Percentiles rank a stretch among this genome's conserved stretches.
phyloP scores from a whole-genome alignment of 1,140 invertebrate genomes.

The Acromyrmex heyeri region DNA sequence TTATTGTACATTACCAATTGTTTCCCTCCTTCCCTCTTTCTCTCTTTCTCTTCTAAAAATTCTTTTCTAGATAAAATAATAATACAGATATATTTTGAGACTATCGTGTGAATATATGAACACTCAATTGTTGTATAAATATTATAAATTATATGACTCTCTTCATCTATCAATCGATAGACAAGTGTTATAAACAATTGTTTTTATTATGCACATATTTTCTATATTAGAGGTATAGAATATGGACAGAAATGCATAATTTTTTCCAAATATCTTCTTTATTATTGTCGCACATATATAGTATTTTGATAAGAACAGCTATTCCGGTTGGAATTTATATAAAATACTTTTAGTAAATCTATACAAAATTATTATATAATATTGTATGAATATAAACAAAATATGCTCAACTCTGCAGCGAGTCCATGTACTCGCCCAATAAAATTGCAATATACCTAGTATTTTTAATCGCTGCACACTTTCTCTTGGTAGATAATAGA shows the following conservation, averaged over 20 bases:
- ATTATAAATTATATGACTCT: neutral
- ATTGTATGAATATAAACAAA: constrained; percentile 26
- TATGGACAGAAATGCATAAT: neutral
- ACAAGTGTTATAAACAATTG: neutral
- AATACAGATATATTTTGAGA: neutral
- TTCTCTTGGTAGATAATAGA: constrained; percentile 5
- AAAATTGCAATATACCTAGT: constrained; percentile 25
- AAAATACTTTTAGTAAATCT: constrained; percentile 45
- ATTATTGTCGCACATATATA: constrained; percentile 35
- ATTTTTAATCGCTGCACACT: constrained; percentile 24
- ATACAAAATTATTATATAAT: constrained; percentile 32
- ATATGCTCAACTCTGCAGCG: constrained; percentile 31
- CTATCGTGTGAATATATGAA: neutral
- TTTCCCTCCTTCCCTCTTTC: neutral
- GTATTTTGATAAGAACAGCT: constrained; percentile 13
- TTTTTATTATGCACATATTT: neutral
- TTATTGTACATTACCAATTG: constrained; percentile 42
- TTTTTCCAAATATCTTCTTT: constrained; percentile 26
- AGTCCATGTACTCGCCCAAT: neutral
- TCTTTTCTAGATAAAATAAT: neutral
- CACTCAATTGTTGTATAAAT: neutral
- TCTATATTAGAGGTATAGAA: constrained; percentile 11
- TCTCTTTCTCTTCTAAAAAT: neutral
- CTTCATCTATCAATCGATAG: neutral
- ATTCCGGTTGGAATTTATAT: constrained; percentile 16